Percentiles rank a stretch among this genome's conserved stretches.
Evolutionary conservation across 2,113 vertebrate species (phyloP).

Genomic region (Peromyscus polionotus): DNA sequence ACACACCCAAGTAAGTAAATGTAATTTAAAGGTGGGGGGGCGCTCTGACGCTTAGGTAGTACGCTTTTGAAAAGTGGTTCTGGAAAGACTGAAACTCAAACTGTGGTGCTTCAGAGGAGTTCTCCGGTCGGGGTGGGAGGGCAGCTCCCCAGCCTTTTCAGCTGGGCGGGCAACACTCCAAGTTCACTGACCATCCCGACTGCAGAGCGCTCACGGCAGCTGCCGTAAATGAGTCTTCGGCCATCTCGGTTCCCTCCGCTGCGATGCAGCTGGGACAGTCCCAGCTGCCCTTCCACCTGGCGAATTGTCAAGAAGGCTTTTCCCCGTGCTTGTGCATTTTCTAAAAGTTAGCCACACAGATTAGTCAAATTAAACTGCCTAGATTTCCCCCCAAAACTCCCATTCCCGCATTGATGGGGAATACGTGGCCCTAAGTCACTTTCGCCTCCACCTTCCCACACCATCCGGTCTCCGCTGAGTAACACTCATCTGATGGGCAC

Average conservation of each 20-base stretch:
- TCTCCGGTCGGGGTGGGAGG: not conserved
- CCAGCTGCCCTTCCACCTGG: conserved; percentile 48
- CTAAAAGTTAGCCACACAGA: conserved; percentile 55
- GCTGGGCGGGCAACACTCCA: not conserved
- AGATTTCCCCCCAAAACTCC: conserved; percentile 75
- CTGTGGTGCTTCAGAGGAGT: not conserved
- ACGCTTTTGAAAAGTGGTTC: not conserved
- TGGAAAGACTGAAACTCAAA: not conserved
- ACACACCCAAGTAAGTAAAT: not conserved
- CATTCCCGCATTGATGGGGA: not conserved
- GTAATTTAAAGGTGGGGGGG: not conserved
- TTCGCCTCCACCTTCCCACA: not conserved
- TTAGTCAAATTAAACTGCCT: conserved; percentile 56
- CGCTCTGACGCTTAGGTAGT: not conserved
- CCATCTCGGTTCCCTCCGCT: conserved; percentile 28
- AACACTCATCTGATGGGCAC: not conserved
- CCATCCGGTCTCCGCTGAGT: not conserved
- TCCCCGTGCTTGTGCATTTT: conserved; percentile 43
- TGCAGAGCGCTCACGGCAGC: not conserved
- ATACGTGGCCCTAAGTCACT: not conserved
- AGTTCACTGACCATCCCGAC: not conserved
- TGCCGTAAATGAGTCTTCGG: not conserved
- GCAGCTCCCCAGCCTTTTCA: not conserved
- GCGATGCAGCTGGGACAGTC: conserved; percentile 17
- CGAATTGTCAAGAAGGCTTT: conserved; percentile 26